phyloP scores from a whole-genome alignment of 2,888 invertebrate genomes.

The Tachina grossa region DNA sequence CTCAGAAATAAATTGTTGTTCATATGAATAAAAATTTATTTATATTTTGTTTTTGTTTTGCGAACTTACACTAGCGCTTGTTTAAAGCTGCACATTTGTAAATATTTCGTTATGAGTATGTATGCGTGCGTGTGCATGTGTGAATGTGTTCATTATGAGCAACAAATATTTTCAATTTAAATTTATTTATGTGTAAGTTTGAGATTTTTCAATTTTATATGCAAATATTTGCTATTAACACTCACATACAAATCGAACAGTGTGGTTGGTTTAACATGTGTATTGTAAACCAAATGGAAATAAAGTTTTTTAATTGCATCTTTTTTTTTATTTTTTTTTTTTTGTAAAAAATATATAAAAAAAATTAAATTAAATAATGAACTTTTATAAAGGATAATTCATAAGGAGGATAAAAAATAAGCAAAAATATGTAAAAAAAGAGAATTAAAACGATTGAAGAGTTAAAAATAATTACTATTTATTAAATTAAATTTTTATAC shows the following conservation, averaged over 20 bases:
- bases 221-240: constrained; percentile 52
- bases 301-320: neutral
- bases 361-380: neutral
- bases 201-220: constrained; percentile 27
- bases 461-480: too few species aligned
- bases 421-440: too few species aligned
- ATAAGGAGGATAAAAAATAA: too few species aligned
- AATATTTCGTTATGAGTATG: neutral
- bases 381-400: neutral
- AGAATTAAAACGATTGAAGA: too few species aligned
- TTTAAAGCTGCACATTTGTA: neutral
- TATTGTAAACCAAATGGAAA: neutral
- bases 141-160: constrained; percentile 31
- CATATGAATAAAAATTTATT: constrained; percentile 10
- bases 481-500: too few species aligned
- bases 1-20: constrained; percentile 52
- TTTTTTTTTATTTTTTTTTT: constrained; percentile 3
- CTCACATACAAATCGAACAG: neutral
- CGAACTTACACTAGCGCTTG: constrained; percentile 10
- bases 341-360: neutral
- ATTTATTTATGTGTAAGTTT: constrained; percentile 27
- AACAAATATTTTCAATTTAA: constrained; percentile 58
- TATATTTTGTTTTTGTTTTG: constrained; percentile 3
- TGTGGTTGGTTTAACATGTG: neutral
- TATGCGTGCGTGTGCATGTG: neutral